phyloP scores from a whole-genome alignment of 2,113 vertebrate genomes.

The Tupaia tana region DNA sequence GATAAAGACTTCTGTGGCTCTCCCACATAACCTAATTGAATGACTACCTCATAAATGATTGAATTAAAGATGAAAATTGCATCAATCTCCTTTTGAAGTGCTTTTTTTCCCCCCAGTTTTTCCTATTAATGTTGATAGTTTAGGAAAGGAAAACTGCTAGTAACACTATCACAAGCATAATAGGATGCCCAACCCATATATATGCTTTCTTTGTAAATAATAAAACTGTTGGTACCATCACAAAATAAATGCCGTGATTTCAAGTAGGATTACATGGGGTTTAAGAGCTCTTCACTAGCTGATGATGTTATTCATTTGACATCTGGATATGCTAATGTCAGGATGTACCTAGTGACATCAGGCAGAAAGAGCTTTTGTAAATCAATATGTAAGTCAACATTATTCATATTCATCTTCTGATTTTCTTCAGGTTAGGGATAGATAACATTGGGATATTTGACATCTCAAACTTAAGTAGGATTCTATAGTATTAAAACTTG shows the following conservation, averaged over 20 bases:
- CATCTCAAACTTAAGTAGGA: background rate
- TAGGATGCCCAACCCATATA: background rate
- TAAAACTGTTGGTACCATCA: background rate
- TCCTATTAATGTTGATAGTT: background rate
- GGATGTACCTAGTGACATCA: background rate
- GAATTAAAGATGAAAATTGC: conserved; percentile 24
- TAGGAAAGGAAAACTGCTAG: background rate
- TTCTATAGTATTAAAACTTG: background rate
- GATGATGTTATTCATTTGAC: background rate
- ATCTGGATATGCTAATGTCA: background rate
- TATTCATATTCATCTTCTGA: background rate
- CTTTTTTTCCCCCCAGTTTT: background rate
- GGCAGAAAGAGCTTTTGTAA: background rate
- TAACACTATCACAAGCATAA: background rate
- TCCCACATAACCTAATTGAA: conserved; percentile 18
- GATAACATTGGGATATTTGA: background rate
- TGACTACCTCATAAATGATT: conserved; percentile 14
- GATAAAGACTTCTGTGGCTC: background rate
- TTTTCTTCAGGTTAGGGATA: background rate
- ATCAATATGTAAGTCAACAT: background rate
- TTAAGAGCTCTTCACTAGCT: background rate
- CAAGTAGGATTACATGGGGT: background rate
- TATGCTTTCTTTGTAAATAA: background rate
- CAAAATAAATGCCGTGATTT: conserved; percentile 12
- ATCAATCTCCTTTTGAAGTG: background rate